Percentiles rank a stretch among this genome's conserved stretches.
Evolutionary conservation across 2,888 invertebrate genomes (phyloP).

Genomic region (Drosophila limbata): DNA sequence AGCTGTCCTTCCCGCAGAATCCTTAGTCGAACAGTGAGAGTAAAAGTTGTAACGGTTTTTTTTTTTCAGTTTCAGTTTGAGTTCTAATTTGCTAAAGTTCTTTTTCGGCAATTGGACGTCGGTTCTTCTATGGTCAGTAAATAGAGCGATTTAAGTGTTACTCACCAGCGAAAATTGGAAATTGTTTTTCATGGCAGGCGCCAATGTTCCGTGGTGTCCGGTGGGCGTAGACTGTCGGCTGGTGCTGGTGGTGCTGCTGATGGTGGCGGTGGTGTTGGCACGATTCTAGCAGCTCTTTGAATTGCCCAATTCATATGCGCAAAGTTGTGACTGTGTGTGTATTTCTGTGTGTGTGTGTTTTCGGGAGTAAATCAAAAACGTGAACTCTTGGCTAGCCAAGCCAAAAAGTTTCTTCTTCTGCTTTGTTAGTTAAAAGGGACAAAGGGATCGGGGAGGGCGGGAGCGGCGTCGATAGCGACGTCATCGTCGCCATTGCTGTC

Average conservation of each 20-base stretch:
- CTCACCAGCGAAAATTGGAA: constrained; percentile 22
- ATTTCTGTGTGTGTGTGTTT: constrained; percentile 35
- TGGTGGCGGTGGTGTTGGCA: not conserved
- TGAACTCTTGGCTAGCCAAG: constrained; percentile 67
- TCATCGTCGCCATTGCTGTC: constrained; percentile 58
- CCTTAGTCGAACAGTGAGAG: not conserved
- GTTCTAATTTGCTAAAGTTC: constrained; percentile 1
- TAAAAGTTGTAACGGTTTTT: not conserved
- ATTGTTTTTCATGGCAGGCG: constrained; percentile 36
- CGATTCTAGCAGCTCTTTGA: constrained; percentile 43
- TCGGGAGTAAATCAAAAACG: constrained; percentile 73
- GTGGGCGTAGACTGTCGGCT: constrained; percentile 13
- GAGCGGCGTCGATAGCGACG: constrained; percentile 38
- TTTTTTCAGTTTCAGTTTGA: not conserved
- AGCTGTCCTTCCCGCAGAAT: not conserved
- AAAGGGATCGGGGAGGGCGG: not conserved
- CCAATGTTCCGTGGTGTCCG: constrained; percentile 18
- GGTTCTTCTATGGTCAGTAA: constrained; percentile 27
- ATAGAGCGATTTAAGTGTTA: constrained; percentile 48
- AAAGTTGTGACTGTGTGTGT: constrained; percentile 55
- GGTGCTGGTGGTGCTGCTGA: not conserved
- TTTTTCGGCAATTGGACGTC: constrained; percentile 7
- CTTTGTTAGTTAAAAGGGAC: not conserved
- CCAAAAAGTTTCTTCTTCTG: constrained; percentile 54
- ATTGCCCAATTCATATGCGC: constrained; percentile 73